Conservation (phyloP, 1,140 invertebrate species). For the Lepidurus couesii region DNA sequence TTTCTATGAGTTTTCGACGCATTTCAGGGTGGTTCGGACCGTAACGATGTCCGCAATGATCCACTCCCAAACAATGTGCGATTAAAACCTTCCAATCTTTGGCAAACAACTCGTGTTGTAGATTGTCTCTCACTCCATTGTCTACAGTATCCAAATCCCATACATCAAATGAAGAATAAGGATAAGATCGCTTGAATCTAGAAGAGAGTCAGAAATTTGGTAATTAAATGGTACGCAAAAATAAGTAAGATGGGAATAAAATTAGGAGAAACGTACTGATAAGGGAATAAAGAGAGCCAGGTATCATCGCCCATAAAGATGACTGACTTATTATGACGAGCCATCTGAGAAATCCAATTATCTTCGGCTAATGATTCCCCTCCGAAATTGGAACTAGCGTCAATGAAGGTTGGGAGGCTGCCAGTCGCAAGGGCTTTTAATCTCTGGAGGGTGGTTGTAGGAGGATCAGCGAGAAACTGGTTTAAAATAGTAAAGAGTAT, state of each 20-base stretch:
- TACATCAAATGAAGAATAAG: slow-evolving; percentile 91
- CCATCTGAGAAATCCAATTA: slow-evolving; percentile 79
- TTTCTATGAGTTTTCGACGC: slow-evolving; percentile 80
- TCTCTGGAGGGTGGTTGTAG: slow-evolving; percentile 92
- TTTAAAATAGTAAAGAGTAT: slow-evolving; percentile 40
- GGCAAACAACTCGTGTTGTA: slow-evolving; percentile 36
- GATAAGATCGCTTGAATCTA: slow-evolving; percentile 68
- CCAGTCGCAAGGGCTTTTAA: slow-evolving; percentile 91
- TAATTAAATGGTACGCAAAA: not conserved
- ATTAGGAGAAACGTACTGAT: slow-evolving; percentile 28
- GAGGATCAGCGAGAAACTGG: slow-evolving; percentile 86
- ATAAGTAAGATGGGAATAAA: not conserved
- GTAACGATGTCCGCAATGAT: slow-evolving; percentile 94
- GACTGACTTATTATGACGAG: slow-evolving; percentile 51
- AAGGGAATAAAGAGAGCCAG: slow-evolving; percentile 64
- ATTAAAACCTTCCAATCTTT: slow-evolving; percentile 81
- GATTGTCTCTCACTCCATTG: slow-evolving; percentile 55
- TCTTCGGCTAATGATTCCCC: slow-evolving; percentile 83
- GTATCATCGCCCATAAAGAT: slow-evolving; percentile 95
- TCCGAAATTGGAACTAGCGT: slow-evolving; percentile 90
- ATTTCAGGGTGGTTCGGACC: slow-evolving; percentile 89
- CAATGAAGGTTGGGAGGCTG: slow-evolving; percentile 92
- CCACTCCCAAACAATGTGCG: slow-evolving; percentile 90
- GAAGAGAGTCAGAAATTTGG: slow-evolving; percentile 59
- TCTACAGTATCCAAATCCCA: slow-evolving; percentile 96